These are phyloP conservation scores for Sylvicapra grimmia DNA, from an alignment of 2,113 vertebrate genomes.

Conservation along the genomic window DNA sequence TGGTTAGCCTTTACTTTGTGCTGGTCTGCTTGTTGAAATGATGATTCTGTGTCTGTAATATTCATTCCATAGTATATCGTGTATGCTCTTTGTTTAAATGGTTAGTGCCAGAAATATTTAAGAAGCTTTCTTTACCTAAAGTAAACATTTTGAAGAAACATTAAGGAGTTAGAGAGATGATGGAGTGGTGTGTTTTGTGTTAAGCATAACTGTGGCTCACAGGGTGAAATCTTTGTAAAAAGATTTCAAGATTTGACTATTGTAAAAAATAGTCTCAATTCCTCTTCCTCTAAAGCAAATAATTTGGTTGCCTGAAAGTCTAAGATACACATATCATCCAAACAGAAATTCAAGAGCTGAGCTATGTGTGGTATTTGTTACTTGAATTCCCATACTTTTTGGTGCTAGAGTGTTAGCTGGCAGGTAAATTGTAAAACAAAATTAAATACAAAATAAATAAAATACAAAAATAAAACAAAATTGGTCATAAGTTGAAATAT, in stretches of 20 bases:
- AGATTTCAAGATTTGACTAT: not conserved
- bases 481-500: not conserved
- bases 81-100: conserved; percentile 48
- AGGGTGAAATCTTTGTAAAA: conserved; percentile 30
- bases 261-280: conserved; percentile 57
- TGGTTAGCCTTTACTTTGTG: not conserved
- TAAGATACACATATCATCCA: conserved; percentile 18
- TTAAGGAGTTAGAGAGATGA: conserved; percentile 43
- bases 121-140: conserved; percentile 56
- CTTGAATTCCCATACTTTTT: conserved; percentile 15
- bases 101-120: conserved; percentile 66
- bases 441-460: conserved; percentile 18
- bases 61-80: conserved; percentile 35
- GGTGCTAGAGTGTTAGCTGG: not conserved
- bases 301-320: conserved; percentile 52
- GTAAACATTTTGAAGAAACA: conserved; percentile 58
- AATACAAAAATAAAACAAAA: conserved; percentile 38
- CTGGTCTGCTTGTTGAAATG: not conserved
- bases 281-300: conserved; percentile 58
- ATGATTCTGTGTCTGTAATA: conserved; percentile 4
- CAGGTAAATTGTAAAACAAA: not conserved
- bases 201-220: conserved; percentile 43
- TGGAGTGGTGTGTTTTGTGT: conserved; percentile 54
- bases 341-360: conserved; percentile 41
- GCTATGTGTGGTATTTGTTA: conserved; percentile 43